Evolutionary conservation across 2,888 invertebrate species (phyloP), one percentile per base, ranked within the genome.

Genomic region (Molanna angustata): DNA sequence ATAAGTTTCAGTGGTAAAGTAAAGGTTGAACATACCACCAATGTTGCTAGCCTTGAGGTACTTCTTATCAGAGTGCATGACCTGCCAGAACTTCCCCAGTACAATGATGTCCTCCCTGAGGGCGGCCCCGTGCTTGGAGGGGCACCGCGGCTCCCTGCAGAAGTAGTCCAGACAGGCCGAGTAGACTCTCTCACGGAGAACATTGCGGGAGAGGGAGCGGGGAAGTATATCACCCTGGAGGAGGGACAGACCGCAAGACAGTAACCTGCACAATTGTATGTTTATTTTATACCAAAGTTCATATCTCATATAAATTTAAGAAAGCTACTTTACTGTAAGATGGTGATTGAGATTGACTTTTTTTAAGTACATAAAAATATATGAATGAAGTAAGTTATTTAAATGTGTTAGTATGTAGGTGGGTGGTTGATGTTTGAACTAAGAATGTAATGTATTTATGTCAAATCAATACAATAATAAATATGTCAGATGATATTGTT

Each of bases 91-190:
- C 63, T 88, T 86, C 52, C 96, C 83, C 47, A 99, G 71, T 0
- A 88, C 86, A 31, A 85, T 80, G 60, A 99, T 90, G 65, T 99
- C 98, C 62, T 96, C 94, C 14, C 92, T 72, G 13, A 99, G 71
- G 4, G 86, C 86, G 1, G 84, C 80, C 0, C 86, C 80, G 22
- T 82, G 80, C 64, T 93, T 93, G 0, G 88, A 86, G 0, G 98
- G 97, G 62, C 90, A 92, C 51, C 88, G 88, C n/a, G 90, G 85
- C 0, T 90, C 88, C 1, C 91, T 84, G 64, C 94, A 94, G 71
- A 94, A 99, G 71, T 97, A 99, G 69, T 99, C 98, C 48, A 99
- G 74, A 49, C 97, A 94, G 27, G 88, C 88, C 59, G 91, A 89
- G 70, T 99, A 99, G 35, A 99, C 90, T 1, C 98, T 79, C 70